Base-by-base conservation (phyloP, 2,888 invertebrate genomes). In the Amitus sp. region DNA sequence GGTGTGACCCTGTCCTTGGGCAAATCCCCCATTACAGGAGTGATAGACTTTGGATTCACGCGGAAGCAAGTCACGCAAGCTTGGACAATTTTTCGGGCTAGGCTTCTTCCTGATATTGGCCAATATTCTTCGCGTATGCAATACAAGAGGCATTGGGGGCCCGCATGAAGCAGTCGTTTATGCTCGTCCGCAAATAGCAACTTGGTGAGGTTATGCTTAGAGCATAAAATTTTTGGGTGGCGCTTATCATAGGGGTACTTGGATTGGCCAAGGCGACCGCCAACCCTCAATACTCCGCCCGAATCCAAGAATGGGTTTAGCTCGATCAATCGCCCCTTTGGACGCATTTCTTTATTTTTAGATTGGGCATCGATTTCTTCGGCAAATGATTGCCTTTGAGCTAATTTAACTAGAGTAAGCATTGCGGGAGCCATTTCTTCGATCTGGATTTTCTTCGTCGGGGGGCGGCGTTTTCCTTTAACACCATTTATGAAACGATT, bases 1-100 rank as follows among this genome's bases (percentile, higher is more conserved):
- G 48, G 43, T 1, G 20, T 27, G 27, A 37, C 18, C 9, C 43
- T 28, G 2, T 43, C 43, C 3, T 5, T 7, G 1, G 37, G 48
- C 17, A 55, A 48, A n/a, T 48, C 1, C n/a, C 71, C 74, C 74
- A 78, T 76, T 2, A 70, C 15, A 15, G 60, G 69, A 2, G 47
- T 12, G 1, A 42, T 27, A n/a, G 40, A 1, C 13, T 43, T 56
- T 17, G 68, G 66, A 13, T 45, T 67, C 4, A 54, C 47, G 20
- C 47, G 50, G 23, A 61, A 65, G 47, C 70, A 70, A 1, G 17
- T 62, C 1, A 66, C 20, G 47, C 71, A 71, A 17, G 61, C 50
- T 4, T 51, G 55, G 10, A 60, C 47, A 0, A 60, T 13, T 0
- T 28, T 40, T 1, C 47, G 19, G 5, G 58, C 47, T 4, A 51